phyloP scores from a whole-genome alignment of 2,888 invertebrate species.

The Neuroscelio doddi region DNA sequence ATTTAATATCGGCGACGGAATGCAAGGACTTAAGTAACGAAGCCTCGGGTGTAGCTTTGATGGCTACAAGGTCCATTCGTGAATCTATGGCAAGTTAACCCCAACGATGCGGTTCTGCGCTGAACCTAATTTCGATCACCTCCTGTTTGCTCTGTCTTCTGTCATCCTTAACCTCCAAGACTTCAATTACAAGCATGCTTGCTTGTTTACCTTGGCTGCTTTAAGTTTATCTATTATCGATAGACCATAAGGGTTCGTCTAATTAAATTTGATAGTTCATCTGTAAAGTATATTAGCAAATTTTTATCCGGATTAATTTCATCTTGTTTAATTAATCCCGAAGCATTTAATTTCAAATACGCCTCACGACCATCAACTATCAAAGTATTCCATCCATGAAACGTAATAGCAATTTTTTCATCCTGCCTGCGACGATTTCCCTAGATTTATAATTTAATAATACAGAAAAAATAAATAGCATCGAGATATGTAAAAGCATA shows the following conservation, averaged over 20 bases:
- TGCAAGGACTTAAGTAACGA: constrained; percentile 66
- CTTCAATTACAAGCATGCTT: constrained; percentile 35
- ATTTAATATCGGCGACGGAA: constrained; percentile 71
- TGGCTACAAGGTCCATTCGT: constrained; percentile 64
- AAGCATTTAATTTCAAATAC: no score
- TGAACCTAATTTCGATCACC: constrained; percentile 46
- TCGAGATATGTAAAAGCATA: no score
- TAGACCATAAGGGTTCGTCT: no score
- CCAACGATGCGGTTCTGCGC: constrained; percentile 37
- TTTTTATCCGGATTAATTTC: no score
- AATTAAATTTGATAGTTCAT: no score
- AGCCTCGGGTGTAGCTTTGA: constrained; percentile 72
- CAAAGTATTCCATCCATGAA: constrained; percentile 4
- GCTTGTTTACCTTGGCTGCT: constrained; percentile 7
- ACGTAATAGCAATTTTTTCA: constrained; percentile 20
- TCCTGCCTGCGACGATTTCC: constrained; percentile 36
- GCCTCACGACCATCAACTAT: no score
- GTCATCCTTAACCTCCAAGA: constrained; percentile 36
- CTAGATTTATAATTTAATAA: constrained; percentile 23
- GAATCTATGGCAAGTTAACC: constrained; percentile 59
- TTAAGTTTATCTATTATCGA: constrained; percentile 3
- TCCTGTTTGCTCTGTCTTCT: constrained; percentile 39
- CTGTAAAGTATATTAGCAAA: constrained; percentile 38
- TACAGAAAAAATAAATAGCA: no score
- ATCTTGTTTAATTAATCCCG: no score